Percentiles rank a stretch among this genome's conserved stretches.
These are phyloP conservation scores for Thymelicus lineola DNA, from an alignment of 2,888 invertebrate genomes.

Conservation along the genomic window DNA sequence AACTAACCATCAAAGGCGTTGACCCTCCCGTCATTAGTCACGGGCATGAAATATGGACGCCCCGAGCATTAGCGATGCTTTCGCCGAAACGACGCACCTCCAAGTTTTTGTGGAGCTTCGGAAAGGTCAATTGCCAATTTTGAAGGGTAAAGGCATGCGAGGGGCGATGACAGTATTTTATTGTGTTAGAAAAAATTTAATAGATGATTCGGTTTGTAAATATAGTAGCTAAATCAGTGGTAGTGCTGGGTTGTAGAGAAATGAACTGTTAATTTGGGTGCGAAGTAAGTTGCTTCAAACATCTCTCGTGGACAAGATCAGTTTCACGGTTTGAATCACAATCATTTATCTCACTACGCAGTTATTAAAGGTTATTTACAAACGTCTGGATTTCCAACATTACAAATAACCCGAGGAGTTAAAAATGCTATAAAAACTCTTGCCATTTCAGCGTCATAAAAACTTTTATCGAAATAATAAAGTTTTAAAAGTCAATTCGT, in stretches of 20 bases:
- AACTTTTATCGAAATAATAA: conserved; percentile 9
- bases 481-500: conserved; percentile 12
- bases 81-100: conserved; percentile 39
- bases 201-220: too few relatives aligned
- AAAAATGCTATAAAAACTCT: not conserved
- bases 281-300: too few relatives aligned
- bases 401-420: not conserved
- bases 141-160: conserved; percentile 2
- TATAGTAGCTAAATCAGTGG: too few relatives aligned
- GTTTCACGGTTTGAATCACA: not conserved
- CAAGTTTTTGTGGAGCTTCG: conserved; percentile 27
- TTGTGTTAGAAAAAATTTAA: not conserved
- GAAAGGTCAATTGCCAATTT: conserved; percentile 16
- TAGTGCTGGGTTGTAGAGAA: too few relatives aligned
- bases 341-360: not conserved
- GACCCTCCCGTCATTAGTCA: conserved; percentile 44
- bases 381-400: not conserved
- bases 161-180: conserved; percentile 1
- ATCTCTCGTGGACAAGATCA: not conserved
- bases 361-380: not conserved
- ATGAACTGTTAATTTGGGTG: too few relatives aligned
- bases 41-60: conserved; percentile 43
- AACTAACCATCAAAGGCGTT: conserved; percentile 32
- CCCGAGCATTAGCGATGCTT: conserved; percentile 39
- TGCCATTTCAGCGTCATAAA: not conserved